Evolutionary conservation across 2,113 vertebrate species (phyloP).

Genomic region (Hassar affinis): DNA sequence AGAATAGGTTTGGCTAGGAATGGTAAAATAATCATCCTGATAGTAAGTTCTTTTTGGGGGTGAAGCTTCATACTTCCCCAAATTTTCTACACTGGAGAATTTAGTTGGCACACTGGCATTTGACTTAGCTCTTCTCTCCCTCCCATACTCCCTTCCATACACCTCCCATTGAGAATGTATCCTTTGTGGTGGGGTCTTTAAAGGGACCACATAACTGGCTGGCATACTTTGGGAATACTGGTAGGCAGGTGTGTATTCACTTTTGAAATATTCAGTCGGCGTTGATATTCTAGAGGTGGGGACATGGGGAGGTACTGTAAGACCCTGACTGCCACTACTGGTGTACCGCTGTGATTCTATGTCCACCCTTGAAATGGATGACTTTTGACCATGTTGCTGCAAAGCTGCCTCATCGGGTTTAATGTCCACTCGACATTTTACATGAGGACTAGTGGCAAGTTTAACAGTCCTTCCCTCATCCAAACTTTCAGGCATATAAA

Average conservation of each 20-base stretch:
- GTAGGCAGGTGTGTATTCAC: slow-evolving; percentile 75
- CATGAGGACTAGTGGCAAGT: slow-evolving; percentile 82
- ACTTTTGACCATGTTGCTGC: slow-evolving; percentile 72
- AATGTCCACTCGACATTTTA: slow-evolving; percentile 90
- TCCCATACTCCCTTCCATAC: slow-evolving; percentile 73
- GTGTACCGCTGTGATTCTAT: slow-evolving; percentile 74
- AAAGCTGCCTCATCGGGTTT: slow-evolving; percentile 84
- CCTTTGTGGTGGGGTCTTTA: slow-evolving; percentile 74
- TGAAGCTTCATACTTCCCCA: slow-evolving; percentile 71
- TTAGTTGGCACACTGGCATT: slow-evolving; percentile 80
- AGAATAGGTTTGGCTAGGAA: slow-evolving; percentile 70
- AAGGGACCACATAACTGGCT: slow-evolving; percentile 71
- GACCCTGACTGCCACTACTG: slow-evolving; percentile 70
- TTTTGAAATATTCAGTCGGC: slow-evolving; percentile 83
- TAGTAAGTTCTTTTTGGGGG: slow-evolving; percentile 75
- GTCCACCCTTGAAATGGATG: slow-evolving; percentile 67
- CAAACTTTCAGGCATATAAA: slow-evolving; percentile 76
- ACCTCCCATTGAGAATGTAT: slow-evolving; percentile 73
- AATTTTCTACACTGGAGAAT: slow-evolving; percentile 87
- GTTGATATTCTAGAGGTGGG: slow-evolving; percentile 82
- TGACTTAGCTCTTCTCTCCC: slow-evolving; percentile 79
- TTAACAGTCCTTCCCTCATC: slow-evolving; percentile 72
- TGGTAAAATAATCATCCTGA: slow-evolving; percentile 71
- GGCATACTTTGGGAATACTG: slow-evolving; percentile 77
- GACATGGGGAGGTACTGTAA: slow-evolving; percentile 81